Percentiles rank a stretch among this genome's conserved stretches.
Conservation (phyloP, 2,888 invertebrate species). For the Megamerina dolium region DNA sequence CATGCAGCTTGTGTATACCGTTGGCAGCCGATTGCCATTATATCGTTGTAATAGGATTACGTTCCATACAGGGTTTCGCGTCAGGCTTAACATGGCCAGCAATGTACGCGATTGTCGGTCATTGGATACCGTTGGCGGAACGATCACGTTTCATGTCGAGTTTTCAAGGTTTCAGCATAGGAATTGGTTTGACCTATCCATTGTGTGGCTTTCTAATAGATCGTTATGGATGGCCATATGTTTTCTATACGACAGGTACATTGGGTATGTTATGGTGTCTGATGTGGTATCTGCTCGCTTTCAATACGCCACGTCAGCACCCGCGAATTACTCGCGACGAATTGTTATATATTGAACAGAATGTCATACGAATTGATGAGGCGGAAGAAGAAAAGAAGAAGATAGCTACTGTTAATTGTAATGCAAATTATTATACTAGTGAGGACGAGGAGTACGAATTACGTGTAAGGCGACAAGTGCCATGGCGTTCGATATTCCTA, state of each 20-base stretch:
- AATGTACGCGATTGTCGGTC: slow-evolving; percentile 67
- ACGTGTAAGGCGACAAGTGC: no score
- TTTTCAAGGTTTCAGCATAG: slow-evolving; percentile 70
- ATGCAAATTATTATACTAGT: no score
- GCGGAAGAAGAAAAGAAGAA: slow-evolving; percentile 49
- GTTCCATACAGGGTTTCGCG: slow-evolving; percentile 64
- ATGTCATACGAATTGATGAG: slow-evolving; percentile 51
- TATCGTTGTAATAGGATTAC: slow-evolving; percentile 55
- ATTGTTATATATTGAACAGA: slow-evolving; percentile 60
- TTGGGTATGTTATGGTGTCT: slow-evolving; percentile 61
- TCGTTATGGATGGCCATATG: slow-evolving; percentile 61
- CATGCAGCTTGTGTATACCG: slow-evolving; percentile 63
- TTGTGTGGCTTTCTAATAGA: slow-evolving; percentile 65
- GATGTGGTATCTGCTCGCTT: slow-evolving; percentile 63
- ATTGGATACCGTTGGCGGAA: slow-evolving; percentile 67
- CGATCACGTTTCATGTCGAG: slow-evolving; percentile 69
- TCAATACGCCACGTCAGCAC: slow-evolving; percentile 62
- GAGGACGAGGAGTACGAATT: no score
- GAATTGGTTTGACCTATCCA: slow-evolving; percentile 66
- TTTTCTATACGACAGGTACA: slow-evolving; percentile 65
- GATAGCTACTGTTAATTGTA: no score
- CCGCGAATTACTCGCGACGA: slow-evolving; percentile 62
- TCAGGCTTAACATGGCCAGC: slow-evolving; percentile 71
- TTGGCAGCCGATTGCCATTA: slow-evolving; percentile 59
- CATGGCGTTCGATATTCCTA: slow-evolving; percentile 60